These are phyloP conservation scores for Clarias fuscus DNA, from an alignment of 2,797 vertebrate genomes.

Conservation along the genomic window DNA sequence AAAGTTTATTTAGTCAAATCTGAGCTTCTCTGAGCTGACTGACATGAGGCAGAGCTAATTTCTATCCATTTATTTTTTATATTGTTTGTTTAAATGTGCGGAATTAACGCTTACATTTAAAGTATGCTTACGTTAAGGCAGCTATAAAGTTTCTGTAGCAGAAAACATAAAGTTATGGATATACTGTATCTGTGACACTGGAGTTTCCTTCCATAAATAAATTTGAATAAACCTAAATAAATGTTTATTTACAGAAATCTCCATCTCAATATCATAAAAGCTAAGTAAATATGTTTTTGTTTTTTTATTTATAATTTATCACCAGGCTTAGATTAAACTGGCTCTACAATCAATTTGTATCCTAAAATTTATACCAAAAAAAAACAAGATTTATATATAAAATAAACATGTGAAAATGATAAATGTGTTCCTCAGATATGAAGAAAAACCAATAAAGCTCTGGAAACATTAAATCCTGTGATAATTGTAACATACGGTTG, in stretches of 20 bases:
- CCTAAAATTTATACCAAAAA: not conserved
- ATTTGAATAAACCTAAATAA: not conserved
- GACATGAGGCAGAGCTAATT: not conserved
- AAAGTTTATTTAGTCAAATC: not conserved
- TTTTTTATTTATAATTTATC: too few relatives aligned
- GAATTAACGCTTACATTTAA: not conserved
- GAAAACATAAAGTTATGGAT: not conserved
- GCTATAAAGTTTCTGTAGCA: not conserved
- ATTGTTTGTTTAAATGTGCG: too few relatives aligned
- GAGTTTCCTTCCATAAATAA: not conserved
- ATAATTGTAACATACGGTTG: conserved; percentile 63
- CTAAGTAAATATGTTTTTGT: not conserved
- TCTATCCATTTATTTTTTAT: too few relatives aligned
- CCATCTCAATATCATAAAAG: not conserved
- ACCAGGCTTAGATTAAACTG: too few relatives aligned
- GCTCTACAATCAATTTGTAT: not conserved
- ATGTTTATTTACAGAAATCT: not conserved
- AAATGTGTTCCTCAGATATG: not conserved
- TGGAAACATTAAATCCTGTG: not conserved
- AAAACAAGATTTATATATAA: not conserved
- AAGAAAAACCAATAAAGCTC: not conserved
- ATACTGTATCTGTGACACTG: not conserved
- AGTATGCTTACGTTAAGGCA: not conserved
- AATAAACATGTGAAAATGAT: not conserved
- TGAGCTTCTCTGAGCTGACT: conserved; percentile 7